These are phyloP conservation scores for Xiphophorus maculatus DNA, from an alignment of 2,113 vertebrate species.

Conservation along the genomic window DNA sequence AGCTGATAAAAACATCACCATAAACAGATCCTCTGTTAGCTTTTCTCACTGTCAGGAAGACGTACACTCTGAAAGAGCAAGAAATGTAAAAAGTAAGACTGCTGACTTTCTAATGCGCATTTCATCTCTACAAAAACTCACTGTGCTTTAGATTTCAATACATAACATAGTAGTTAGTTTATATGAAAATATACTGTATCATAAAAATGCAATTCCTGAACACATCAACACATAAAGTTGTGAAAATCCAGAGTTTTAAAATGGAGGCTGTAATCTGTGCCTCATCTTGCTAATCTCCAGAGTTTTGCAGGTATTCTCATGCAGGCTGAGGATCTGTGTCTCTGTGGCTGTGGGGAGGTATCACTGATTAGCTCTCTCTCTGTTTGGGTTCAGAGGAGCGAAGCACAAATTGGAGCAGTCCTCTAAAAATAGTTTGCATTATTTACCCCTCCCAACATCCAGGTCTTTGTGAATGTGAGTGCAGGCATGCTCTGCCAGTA, in stretches of 20 bases:
- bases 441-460: slow-evolving; percentile 50
- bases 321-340: slow-evolving; percentile 3
- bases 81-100: not conserved
- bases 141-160: not conserved
- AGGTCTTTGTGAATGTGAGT: slow-evolving; percentile 43
- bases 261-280: not conserved
- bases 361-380: slow-evolving; percentile 53
- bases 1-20: not conserved
- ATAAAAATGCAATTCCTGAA: not conserved
- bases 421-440: slow-evolving; percentile 65
- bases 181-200: not conserved
- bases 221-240: not conserved
- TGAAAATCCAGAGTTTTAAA: not conserved
- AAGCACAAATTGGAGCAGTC: slow-evolving; percentile 63
- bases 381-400: slow-evolving; percentile 54
- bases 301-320: slow-evolving; percentile 12
- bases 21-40: not conserved
- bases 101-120: not conserved
- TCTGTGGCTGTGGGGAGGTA: slow-evolving; percentile 19
- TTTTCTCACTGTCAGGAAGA: not conserved
- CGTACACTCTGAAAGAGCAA: not conserved
- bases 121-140: not conserved
- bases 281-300: not conserved
- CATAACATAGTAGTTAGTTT: not conserved
- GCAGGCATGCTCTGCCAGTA: slow-evolving; percentile 18